Conservation (phyloP, 2,113 vertebrate genomes). For the Malurus alboscapulatus region DNA sequence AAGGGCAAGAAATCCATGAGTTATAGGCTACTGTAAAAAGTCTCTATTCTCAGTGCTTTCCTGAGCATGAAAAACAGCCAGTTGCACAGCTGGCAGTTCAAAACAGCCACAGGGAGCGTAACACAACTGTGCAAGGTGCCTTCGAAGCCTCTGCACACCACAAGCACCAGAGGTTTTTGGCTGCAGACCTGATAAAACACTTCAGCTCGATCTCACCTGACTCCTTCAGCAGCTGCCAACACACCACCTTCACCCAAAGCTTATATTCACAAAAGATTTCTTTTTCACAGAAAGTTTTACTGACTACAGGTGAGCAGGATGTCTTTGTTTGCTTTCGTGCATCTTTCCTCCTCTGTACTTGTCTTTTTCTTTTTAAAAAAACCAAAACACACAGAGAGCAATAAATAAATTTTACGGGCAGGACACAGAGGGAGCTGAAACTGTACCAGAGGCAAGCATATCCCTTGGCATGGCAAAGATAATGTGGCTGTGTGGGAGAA, state of each 20-base stretch:
- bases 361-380: neutral
- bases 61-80: neutral
- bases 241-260: neutral
- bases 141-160: neutral
- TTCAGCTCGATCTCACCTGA: neutral
- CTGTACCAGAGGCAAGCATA: neutral
- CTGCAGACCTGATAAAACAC: neutral
- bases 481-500: neutral
- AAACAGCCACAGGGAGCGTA: neutral
- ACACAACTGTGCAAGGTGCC: neutral
- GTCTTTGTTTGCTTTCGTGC: neutral
- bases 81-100: neutral
- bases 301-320: neutral
- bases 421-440: neutral
- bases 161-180: neutral
- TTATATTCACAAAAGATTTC: neutral
- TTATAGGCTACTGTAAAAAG: neutral
- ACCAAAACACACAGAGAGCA: rapidly evolving
- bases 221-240: neutral
- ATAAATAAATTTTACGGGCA: neutral
- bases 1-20: neutral
- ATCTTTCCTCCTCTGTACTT: neutral
- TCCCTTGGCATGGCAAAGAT: neutral
- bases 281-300: neutral
- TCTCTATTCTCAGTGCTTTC: neutral